Evolutionary conservation across 2,113 vertebrate species (phyloP).

Genomic region (Psettodes erumei): DNA sequence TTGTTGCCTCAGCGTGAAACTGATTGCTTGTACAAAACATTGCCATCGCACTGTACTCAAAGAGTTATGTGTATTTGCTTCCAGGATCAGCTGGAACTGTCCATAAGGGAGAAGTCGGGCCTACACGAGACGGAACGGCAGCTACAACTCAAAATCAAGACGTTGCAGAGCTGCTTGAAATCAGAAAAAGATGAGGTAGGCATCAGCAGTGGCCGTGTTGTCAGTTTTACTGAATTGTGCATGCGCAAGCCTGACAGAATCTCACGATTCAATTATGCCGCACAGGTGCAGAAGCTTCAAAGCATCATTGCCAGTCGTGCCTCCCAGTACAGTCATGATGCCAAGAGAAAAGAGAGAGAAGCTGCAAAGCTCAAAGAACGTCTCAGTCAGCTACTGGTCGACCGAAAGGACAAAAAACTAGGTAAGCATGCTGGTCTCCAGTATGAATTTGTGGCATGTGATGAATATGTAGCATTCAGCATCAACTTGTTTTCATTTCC

Average conservation of each 20-base stretch:
- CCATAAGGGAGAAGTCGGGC: conserved; percentile 90
- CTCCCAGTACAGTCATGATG: conserved; percentile 95
- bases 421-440: conserved; percentile 72
- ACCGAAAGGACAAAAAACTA: conserved; percentile 93
- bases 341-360: conserved; percentile 96
- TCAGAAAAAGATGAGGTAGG: conserved; percentile 97
- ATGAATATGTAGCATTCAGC: background rate
- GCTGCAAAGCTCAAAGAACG: conserved; percentile 93
- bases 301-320: conserved; percentile 94
- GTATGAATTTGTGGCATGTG: background rate
- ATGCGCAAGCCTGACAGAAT: background rate
- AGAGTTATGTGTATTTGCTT: conserved; percentile 24
- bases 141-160: conserved; percentile 93
- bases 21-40: background rate
- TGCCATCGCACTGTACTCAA: background rate
- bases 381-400: conserved; percentile 92
- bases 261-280: background rate
- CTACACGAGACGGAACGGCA: conserved; percentile 94
- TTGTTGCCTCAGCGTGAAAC: background rate
- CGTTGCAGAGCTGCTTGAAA: conserved; percentile 93
- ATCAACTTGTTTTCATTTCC: background rate
- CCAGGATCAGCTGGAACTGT: conserved; percentile 94
- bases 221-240: background rate
- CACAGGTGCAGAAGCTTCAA: conserved; percentile 95
- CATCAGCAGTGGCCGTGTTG: background rate